Percentiles rank a stretch among this genome's conserved stretches.
Conservation (phyloP, 2,888 invertebrate species). For the Bhutanitis thaidina region DNA sequence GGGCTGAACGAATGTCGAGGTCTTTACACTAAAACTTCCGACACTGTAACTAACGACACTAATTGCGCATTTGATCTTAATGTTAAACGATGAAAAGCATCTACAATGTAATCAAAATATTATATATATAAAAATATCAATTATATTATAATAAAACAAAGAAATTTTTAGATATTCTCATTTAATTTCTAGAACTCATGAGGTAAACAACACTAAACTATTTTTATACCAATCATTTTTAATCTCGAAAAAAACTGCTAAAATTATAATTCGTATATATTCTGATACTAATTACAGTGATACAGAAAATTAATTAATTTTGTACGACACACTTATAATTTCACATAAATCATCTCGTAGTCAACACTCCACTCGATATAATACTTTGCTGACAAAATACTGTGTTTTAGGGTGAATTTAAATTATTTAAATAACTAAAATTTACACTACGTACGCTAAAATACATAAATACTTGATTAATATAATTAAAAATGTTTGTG, state of each 20-base stretch:
- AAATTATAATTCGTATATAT: slow-evolving; percentile 39
- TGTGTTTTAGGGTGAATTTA: slow-evolving; percentile 41
- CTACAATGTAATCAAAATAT: no score
- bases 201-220: slow-evolving; percentile 78
- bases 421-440: slow-evolving; percentile 54
- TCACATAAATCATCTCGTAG: slow-evolving; percentile 22
- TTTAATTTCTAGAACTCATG: slow-evolving; percentile 78
- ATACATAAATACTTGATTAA: slow-evolving; percentile 70
- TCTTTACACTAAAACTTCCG: no score
- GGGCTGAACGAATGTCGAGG: no score
- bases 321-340: slow-evolving; percentile 39
- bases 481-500: slow-evolving; percentile 34
- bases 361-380: slow-evolving; percentile 54
- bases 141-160: slow-evolving; percentile 41
- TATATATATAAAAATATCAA: no score
- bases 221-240: slow-evolving; percentile 61
- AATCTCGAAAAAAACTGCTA: slow-evolving; percentile 46
- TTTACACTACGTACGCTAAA: slow-evolving; percentile 69
- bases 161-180: slow-evolving; percentile 58
- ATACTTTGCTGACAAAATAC: slow-evolving; percentile 49
- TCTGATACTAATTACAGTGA: slow-evolving; percentile 39
- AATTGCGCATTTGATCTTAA: no score
- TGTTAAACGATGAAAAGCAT: no score
- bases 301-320: slow-evolving; percentile 28
- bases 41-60: no score